phyloP scores from a whole-genome alignment of 37 sponge, comb jelly and placozoan species.

The Chondrosia reniformis region DNA sequence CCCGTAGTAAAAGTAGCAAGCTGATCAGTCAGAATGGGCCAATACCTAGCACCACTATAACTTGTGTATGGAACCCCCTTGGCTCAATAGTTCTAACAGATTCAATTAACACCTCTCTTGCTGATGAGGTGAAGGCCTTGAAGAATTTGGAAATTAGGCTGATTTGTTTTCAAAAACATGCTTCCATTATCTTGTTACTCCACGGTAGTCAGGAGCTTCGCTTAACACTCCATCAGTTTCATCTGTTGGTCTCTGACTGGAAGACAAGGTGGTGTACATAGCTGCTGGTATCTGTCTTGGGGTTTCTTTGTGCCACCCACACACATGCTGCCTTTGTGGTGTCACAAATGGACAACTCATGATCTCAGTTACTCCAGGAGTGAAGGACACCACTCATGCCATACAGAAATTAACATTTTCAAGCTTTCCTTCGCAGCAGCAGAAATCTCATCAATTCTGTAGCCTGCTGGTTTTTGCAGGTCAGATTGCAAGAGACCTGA shows the following conservation, averaged over 20 bases:
- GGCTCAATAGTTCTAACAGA: neutral
- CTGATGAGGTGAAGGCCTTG: neutral
- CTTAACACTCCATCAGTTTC: neutral
- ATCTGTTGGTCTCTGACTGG: neutral
- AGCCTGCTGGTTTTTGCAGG: slow-evolving; percentile 20
- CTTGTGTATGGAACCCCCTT: neutral
- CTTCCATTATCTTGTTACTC: neutral
- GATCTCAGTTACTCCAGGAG: slow-evolving; percentile 19
- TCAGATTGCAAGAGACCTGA: slow-evolving; percentile 36
- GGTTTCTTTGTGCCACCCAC: slow-evolving; percentile 18
- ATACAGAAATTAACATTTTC: slow-evolving; percentile 26
- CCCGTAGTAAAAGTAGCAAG: neutral
- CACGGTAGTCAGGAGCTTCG: neutral
- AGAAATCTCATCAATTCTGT: slow-evolving; percentile 12
- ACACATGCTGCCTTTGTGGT: slow-evolving; percentile 25
- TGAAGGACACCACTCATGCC: slow-evolving; percentile 7
- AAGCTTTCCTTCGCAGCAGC: slow-evolving; percentile 17
- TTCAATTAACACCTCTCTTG: neutral
- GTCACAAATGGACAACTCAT: slow-evolving; percentile 9
- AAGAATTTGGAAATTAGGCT: neutral
- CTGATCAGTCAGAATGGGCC: neutral
- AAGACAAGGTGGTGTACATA: neutral
- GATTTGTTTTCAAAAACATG: neutral
- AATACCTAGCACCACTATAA: neutral
- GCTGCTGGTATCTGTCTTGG: slow-evolving; percentile 10